These are phyloP conservation scores for Falco biarmicus DNA, from an alignment of 2,797 vertebrate species.

Conservation along the genomic window DNA sequence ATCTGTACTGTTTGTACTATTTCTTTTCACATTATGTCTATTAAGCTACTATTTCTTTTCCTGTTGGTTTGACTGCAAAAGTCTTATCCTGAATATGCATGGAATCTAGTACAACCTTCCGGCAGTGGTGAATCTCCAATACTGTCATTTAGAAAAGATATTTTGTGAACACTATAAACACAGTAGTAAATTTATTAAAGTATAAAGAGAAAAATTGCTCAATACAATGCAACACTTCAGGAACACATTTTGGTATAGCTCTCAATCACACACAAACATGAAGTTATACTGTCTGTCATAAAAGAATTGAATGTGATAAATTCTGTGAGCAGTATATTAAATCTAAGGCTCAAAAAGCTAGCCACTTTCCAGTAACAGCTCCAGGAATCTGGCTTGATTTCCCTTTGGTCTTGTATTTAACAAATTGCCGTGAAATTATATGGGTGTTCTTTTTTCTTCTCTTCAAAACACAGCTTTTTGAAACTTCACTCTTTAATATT, in stretches of 20 bases:
- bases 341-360: slow-evolving; percentile 20
- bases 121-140: background rate
- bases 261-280: slow-evolving; percentile 46
- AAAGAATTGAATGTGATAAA: slow-evolving; percentile 64
- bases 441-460: background rate
- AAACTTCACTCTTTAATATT: background rate
- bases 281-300: slow-evolving; percentile 67
- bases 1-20: background rate
- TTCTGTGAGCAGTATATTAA: slow-evolving; percentile 51
- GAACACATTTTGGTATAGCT: slow-evolving; percentile 40
- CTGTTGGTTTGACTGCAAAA: background rate
- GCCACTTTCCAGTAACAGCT: slow-evolving; percentile 6
- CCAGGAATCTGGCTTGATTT: slow-evolving; percentile 40
- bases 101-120: background rate
- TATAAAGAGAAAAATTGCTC: slow-evolving; percentile 46
- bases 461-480: slow-evolving; percentile 12
- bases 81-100: slow-evolving; percentile 1
- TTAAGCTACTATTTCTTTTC: background rate
- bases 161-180: background rate
- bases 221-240: slow-evolving; percentile 15
- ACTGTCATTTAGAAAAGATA: slow-evolving; percentile 22
- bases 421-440: slow-evolving; percentile 39
- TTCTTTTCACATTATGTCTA: background rate
- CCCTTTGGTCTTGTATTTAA: slow-evolving; percentile 24
- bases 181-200: slow-evolving; percentile 23